phyloP scores from a whole-genome alignment of 2,113 vertebrate species.

The Zapus hudsonius region DNA sequence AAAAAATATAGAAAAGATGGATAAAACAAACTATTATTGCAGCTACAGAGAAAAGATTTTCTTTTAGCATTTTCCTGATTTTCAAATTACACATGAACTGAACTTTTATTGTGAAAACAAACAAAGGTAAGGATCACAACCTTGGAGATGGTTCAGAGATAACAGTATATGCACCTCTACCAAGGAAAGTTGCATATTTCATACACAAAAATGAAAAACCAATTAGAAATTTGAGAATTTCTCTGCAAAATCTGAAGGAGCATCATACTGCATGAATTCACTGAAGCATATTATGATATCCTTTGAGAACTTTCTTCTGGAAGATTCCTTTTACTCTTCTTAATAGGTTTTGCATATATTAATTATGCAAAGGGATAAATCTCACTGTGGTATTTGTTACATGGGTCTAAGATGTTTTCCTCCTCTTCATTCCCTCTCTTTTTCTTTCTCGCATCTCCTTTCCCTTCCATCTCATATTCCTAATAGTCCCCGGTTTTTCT shows the following conservation, averaged over 20 bases:
- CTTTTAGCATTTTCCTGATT: neutral
- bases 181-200: neutral
- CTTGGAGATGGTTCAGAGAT: neutral
- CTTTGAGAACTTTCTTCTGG: neutral
- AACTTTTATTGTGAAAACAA: neutral
- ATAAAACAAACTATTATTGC: neutral
- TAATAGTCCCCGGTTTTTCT: neutral
- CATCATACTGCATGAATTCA: neutral
- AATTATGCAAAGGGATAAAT: neutral
- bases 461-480: accelerated
- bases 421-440: neutral
- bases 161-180: neutral
- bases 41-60: neutral
- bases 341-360: neutral
- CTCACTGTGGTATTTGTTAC: neutral
- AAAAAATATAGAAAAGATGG: neutral
- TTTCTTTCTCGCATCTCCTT: no score
- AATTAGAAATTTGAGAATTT: neutral
- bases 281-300: neutral
- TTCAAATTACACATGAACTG: neutral
- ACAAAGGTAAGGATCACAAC: neutral
- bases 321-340: neutral
- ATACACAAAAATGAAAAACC: neutral
- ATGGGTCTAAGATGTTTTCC: neutral
- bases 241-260: neutral